Evolutionary conservation across 1,140 invertebrate species (phyloP).

Genomic region (Teleogryllus occipitalis): DNA sequence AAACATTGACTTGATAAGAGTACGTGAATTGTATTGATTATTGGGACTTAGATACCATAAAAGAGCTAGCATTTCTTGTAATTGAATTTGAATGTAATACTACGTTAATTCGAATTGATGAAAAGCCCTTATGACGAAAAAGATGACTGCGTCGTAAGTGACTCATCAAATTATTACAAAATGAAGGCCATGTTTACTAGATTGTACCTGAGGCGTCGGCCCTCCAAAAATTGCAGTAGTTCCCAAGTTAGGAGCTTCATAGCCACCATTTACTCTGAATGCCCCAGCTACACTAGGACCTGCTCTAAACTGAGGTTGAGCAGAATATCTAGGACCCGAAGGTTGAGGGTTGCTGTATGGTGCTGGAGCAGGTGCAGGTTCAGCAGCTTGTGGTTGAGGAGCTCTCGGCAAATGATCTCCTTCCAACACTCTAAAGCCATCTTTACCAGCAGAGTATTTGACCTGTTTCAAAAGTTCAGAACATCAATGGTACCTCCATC

Average conservation of each 20-base stretch:
- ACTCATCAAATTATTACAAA: too few species aligned
- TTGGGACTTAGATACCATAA: background rate
- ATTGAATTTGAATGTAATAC: background rate
- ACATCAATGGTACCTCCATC: too few species aligned
- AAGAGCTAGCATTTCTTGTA: background rate
- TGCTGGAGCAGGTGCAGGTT: constrained; percentile 17
- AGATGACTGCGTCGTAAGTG: too few species aligned
- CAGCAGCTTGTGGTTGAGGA: constrained; percentile 19
- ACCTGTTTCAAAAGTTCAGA: constrained; percentile 25
- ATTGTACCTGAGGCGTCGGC: background rate
- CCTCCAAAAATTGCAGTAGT: constrained; percentile 2
- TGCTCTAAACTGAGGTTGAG: background rate
- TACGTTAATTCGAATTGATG: background rate
- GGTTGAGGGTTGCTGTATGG: constrained; percentile 6
- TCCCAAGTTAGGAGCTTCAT: background rate
- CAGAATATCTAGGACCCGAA: constrained; percentile 22
- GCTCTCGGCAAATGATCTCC: constrained; percentile 38
- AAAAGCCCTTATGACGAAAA: too few species aligned
- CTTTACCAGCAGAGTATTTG: constrained; percentile 42
- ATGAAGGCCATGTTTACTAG: background rate
- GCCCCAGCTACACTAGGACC: background rate
- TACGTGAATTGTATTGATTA: background rate
- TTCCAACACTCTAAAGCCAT: constrained; percentile 40
- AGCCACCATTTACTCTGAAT: background rate
- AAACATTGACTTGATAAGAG: too few species aligned